Percentiles rank a stretch among this genome's conserved stretches.
Conservation (phyloP, 2,888 invertebrate genomes). For the Platynereis dumerilii region DNA sequence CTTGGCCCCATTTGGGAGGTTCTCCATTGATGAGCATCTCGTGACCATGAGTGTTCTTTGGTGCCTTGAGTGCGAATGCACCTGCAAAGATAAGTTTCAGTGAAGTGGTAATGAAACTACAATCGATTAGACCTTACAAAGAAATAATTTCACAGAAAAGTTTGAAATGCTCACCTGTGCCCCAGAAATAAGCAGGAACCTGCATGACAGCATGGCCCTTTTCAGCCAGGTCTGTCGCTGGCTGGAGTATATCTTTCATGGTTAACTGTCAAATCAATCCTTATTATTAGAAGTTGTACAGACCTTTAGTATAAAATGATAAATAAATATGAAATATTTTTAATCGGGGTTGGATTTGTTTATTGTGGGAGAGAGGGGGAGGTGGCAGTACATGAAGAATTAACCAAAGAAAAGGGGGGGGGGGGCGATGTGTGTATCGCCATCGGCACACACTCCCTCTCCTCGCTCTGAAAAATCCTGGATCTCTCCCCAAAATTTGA, state of each 20-base stretch:
- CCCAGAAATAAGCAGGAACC: slow-evolving; percentile 47
- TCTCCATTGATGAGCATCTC: slow-evolving; percentile 57
- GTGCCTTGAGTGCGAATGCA: slow-evolving; percentile 37
- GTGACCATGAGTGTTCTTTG: slow-evolving; percentile 47
- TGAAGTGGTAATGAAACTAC: background rate
- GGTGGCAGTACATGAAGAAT: too few species aligned
- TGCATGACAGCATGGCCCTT: slow-evolving; percentile 55
- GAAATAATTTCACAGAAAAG: too few species aligned
- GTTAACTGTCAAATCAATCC: slow-evolving; percentile 45
- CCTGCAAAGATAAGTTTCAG: slow-evolving; percentile 36
- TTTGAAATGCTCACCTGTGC: slow-evolving; percentile 23
- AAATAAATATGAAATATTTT: background rate
- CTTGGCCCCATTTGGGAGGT: slow-evolving; percentile 59
- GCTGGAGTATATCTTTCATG: slow-evolving; percentile 47
- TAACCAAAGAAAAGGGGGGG: too few species aligned
- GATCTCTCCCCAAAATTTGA: too few species aligned
- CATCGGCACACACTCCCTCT: too few species aligned
- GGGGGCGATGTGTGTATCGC: too few species aligned
- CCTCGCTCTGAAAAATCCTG: too few species aligned
- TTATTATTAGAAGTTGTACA: too few species aligned
- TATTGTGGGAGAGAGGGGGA: too few species aligned
- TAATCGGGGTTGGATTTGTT: too few species aligned
- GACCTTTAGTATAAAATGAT: background rate
- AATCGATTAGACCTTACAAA: too few species aligned
- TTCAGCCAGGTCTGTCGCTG: slow-evolving; percentile 57